A percentile compares a stretch with the other conserved stretches of the same genome.
phyloP scores from a whole-genome alignment of 2,797 vertebrate genomes.

The Orestias chungarensis region DNA sequence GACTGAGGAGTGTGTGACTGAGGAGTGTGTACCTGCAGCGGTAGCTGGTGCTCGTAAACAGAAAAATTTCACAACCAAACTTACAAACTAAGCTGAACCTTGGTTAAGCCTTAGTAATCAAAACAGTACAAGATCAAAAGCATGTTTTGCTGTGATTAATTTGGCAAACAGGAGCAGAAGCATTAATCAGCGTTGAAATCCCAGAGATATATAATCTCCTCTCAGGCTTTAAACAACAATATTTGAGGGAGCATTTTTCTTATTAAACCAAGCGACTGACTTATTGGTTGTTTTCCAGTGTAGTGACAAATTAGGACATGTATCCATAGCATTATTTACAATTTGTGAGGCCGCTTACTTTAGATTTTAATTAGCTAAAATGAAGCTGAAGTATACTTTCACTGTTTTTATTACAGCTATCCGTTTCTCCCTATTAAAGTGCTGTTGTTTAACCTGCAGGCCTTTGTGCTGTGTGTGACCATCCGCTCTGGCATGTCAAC shows the following conservation, averaged over 20 bases:
- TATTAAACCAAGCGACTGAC: background rate
- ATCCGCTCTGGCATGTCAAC: background rate
- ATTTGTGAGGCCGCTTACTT: background rate
- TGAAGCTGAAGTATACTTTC: background rate
- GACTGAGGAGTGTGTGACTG: conserved; percentile 53
- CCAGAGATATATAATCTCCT: conserved; percentile 9
- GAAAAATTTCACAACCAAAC: conserved; percentile 1
- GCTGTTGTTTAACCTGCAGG: background rate
- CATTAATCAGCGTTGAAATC: conserved; percentile 13
- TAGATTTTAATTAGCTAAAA: background rate
- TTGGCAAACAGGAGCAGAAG: conserved; percentile 8
- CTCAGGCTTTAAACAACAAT: background rate
- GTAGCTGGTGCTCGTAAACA: conserved; percentile 40
- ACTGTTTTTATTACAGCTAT: background rate
- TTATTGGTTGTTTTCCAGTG: background rate
- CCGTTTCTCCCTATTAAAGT: background rate
- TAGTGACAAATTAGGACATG: background rate
- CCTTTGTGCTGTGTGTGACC: background rate
- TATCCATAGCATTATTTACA: background rate
- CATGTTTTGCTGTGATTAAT: conserved; percentile 15
- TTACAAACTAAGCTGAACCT: background rate
- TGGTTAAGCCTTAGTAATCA: conserved; percentile 20
- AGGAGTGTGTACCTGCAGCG: conserved; percentile 48
- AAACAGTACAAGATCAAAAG: conserved; percentile 19
- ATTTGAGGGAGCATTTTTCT: background rate